phyloP scores from a whole-genome alignment of 2,797 vertebrate genomes.

The Harpagifer antarcticus region DNA sequence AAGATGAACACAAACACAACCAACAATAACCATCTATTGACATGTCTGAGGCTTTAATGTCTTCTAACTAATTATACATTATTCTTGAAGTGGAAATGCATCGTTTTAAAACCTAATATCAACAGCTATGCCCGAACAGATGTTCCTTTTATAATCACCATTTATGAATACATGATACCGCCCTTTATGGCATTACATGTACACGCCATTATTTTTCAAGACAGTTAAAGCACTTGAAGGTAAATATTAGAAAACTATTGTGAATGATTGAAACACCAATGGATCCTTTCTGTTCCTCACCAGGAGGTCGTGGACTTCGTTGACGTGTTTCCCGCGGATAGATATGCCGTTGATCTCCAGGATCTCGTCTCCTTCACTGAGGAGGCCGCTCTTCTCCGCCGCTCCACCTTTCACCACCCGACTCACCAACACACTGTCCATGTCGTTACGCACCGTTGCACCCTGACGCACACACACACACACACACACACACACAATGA shows the following conservation, averaged over 20 bases:
- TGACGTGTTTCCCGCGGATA: slow-evolving; percentile 95
- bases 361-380: slow-evolving; percentile 96
- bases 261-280: neutral
- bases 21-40: neutral
- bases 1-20: neutral
- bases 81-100: neutral
- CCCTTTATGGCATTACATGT: neutral
- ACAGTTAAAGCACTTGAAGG: neutral
- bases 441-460: slow-evolving; percentile 94
- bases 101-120: neutral
- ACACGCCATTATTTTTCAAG: neutral
- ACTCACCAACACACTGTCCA: slow-evolving; percentile 96
- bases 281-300: slow-evolving; percentile 69
- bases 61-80: neutral
- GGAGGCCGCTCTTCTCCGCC: slow-evolving; percentile 92
- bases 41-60: neutral
- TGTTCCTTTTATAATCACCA: neutral
- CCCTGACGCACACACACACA: slow-evolving; percentile 81
- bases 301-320: slow-evolving; percentile 95
- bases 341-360: slow-evolving; percentile 94
- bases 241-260: neutral
- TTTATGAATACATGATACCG: neutral
- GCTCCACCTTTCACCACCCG: slow-evolving; percentile 95
- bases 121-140: neutral
- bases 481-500: slow-evolving; percentile 2